Percentiles rank a stretch among this genome's conserved stretches.
Evolutionary conservation across 2,113 vertebrate species (phyloP).

Genomic region (Trematocara nigrifrons): DNA sequence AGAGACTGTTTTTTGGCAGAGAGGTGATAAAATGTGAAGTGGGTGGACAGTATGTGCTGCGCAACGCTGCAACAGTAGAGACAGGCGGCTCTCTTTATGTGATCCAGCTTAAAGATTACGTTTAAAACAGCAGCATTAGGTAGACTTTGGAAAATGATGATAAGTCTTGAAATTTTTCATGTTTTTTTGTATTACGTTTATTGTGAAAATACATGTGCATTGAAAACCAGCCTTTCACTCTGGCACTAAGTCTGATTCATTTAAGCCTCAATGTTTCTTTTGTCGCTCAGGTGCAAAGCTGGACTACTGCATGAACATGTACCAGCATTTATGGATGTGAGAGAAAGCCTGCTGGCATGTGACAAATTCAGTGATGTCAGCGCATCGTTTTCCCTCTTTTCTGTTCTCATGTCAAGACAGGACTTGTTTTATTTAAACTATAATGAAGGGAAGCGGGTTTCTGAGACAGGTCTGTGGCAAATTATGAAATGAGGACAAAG

Average conservation of each 20-base stretch:
- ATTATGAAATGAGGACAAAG: neutral
- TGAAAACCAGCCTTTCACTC: neutral
- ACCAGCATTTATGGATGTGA: neutral
- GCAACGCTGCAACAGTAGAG: neutral
- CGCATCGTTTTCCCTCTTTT: neutral
- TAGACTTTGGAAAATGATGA: neutral
- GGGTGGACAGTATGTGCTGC: neutral
- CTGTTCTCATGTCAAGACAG: neutral
- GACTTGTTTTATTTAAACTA: conserved; percentile 1
- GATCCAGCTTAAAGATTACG: neutral
- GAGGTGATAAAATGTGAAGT: conserved; percentile 7
- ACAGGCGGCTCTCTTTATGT: neutral
- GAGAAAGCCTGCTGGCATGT: neutral
- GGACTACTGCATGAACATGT: neutral
- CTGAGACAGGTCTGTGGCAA: neutral
- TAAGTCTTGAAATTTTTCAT: neutral
- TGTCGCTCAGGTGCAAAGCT: neutral
- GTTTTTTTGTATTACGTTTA: neutral
- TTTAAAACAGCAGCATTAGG: neutral
- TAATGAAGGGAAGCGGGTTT: neutral
- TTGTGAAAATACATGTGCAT: neutral
- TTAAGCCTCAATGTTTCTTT: neutral
- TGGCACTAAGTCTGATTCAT: neutral
- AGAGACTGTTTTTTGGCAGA: conserved; percentile 1
- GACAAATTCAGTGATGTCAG: neutral